phyloP scores from a whole-genome alignment of 2,888 invertebrate genomes.

The Fragum fragum region DNA sequence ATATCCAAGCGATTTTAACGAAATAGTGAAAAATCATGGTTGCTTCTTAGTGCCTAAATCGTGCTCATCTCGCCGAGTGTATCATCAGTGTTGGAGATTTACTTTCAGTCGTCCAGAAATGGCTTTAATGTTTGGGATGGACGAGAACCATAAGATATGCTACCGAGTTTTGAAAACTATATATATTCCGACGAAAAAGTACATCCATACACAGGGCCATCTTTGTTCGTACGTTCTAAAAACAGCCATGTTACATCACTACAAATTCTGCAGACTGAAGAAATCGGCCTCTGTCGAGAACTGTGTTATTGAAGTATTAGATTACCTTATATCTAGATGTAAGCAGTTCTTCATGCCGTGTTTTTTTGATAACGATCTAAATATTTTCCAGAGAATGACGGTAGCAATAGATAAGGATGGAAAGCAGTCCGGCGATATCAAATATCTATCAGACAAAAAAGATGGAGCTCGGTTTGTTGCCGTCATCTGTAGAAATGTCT shows the following conservation, averaged over 20 bases:
- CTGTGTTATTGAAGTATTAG: not conserved
- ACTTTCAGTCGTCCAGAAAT: slow-evolving; percentile 13
- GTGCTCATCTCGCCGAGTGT: not conserved
- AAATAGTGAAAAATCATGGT: not conserved
- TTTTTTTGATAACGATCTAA: slow-evolving; percentile 9
- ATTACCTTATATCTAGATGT: slow-evolving; percentile 1
- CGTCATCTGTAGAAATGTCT: not conserved
- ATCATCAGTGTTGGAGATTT: slow-evolving; percentile 9
- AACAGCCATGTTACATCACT: slow-evolving; percentile 16
- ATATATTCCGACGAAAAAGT: slow-evolving; percentile 3
- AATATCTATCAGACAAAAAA: not conserved
- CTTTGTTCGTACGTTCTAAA: slow-evolving; percentile 4
- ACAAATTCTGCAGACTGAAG: not conserved
- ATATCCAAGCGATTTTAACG: not conserved
- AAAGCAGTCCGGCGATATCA: not conserved
- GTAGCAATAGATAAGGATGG: not conserved
- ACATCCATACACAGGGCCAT: not conserved
- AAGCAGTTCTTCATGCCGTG: not conserved
- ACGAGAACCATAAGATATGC: not conserved
- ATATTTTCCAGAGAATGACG: not conserved
- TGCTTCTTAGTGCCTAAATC: slow-evolving; percentile 13
- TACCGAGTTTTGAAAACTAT: not conserved
- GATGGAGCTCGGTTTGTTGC: slow-evolving; percentile 4
- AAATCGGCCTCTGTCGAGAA: not conserved
- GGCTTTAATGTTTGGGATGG: not conserved